phyloP scores from a whole-genome alignment of 2,797 vertebrate genomes.

The Danio choprae region DNA sequence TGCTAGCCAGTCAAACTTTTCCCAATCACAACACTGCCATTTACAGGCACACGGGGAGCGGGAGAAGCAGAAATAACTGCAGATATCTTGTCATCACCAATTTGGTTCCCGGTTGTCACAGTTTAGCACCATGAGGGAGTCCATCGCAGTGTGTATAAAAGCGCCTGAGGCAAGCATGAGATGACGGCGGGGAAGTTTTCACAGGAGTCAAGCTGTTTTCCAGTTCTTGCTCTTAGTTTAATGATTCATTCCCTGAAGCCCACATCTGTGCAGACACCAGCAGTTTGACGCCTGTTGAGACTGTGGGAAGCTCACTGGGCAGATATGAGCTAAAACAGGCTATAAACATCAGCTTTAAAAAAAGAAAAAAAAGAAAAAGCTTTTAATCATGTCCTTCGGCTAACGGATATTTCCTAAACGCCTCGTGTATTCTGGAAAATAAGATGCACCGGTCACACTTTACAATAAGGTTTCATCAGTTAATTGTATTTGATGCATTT shows the following conservation, averaged over 20 bases:
- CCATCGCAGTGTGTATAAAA: neutral
- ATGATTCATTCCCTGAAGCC: constrained; percentile 2
- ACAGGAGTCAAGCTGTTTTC: neutral
- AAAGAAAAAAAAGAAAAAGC: too few relatives aligned
- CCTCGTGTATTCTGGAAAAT: too few relatives aligned
- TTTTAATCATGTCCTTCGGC: too few relatives aligned
- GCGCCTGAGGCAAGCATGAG: constrained; percentile 14
- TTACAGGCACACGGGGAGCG: neutral
- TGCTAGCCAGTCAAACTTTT: neutral
- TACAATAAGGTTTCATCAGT: too few relatives aligned
- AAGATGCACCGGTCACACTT: too few relatives aligned
- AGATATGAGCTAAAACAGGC: too few relatives aligned
- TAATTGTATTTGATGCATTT: too few relatives aligned
- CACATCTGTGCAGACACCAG: neutral
- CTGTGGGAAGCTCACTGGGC: too few relatives aligned
- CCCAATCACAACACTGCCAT: constrained; percentile 6
- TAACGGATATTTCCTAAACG: too few relatives aligned
- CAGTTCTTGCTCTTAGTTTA: constrained; percentile 8
- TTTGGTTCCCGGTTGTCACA: constrained; percentile 15
- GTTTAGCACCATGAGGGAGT: neutral
- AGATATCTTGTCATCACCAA: constrained; percentile 6
- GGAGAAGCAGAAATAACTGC: constrained; percentile 15
- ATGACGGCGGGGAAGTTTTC: neutral
- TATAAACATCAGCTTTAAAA: too few relatives aligned
- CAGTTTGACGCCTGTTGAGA: neutral